phyloP scores from a whole-genome alignment of 2,888 invertebrate species.

The Drosophila cracens region DNA sequence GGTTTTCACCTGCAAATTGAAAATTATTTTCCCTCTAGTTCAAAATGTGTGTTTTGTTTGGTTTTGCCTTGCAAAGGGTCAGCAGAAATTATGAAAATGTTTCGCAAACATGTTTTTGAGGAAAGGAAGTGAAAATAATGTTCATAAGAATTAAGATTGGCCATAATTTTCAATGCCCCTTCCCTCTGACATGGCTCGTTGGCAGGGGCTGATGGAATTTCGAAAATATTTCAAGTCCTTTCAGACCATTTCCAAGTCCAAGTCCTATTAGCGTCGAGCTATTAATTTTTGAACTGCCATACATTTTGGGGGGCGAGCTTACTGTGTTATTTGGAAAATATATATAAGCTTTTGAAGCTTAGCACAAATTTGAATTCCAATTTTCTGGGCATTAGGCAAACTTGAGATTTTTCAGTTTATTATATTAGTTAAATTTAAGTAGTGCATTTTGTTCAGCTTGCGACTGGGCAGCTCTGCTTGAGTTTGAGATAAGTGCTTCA shows the following conservation, averaged over 20 bases:
- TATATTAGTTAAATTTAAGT: not conserved
- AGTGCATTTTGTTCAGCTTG: not conserved
- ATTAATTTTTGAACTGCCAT: conserved; percentile 17
- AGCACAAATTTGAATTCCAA: not conserved
- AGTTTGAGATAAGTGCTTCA: not conserved
- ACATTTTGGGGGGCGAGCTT: not conserved
- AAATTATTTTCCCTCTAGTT: conserved; percentile 62
- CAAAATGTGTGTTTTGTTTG: conserved; percentile 19
- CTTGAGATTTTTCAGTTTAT: not conserved
- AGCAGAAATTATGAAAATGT: conserved; percentile 51
- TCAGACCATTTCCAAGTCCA: not conserved
- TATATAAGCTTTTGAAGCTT: not conserved
- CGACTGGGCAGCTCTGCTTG: not conserved
- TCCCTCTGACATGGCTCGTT: conserved; percentile 18
- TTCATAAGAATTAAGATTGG: conserved; percentile 56
- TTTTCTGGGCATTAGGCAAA: conserved; percentile 1
- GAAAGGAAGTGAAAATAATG: conserved; percentile 48
- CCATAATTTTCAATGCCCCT: conserved; percentile 38
- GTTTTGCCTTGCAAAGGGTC: conserved; percentile 39
- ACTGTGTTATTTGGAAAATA: not conserved
- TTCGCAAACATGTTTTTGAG: conserved; percentile 27
- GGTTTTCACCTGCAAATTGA: conserved; percentile 55
- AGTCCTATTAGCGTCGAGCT: conserved; percentile 11
- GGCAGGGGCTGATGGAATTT: conserved; percentile 9
- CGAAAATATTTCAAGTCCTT: conserved; percentile 3